Conservation (phyloP, 1,140 invertebrate species). For the Lepidurus packardi region DNA sequence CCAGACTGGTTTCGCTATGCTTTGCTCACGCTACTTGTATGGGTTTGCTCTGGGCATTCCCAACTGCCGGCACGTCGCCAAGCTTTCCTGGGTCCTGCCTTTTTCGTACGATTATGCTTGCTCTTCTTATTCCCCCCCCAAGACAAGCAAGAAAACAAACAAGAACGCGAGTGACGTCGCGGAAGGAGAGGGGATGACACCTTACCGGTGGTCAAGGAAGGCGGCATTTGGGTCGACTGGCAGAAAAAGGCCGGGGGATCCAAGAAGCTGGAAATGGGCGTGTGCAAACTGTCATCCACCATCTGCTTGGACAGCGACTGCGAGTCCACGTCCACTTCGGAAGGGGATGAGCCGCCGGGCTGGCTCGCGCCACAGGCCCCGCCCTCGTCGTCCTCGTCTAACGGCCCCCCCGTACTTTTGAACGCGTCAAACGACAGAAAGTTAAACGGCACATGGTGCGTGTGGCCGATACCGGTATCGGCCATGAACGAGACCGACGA, state of each 20-base stretch:
- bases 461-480: slow-evolving; percentile 26
- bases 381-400: slow-evolving; percentile 23
- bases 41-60: not conserved
- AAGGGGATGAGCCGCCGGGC: not conserved
- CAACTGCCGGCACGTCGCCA: slow-evolving; percentile 53
- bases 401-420: slow-evolving; percentile 17
- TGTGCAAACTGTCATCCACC: slow-evolving; percentile 52
- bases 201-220: slow-evolving; percentile 65
- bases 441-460: slow-evolving; percentile 25
- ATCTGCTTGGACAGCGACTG: not conserved
- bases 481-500: slow-evolving; percentile 28
- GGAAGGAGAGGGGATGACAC: slow-evolving; percentile 16
- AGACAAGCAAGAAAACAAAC: too few species aligned
- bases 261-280: slow-evolving; percentile 63
- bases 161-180: slow-evolving; percentile 11
- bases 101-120: too few species aligned
- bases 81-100: slow-evolving; percentile 59
- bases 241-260: slow-evolving; percentile 72
- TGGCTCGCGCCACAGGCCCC: not conserved
- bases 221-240: slow-evolving; percentile 67
- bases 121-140: too few species aligned
- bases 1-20: not conserved
- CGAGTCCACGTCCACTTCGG: not conserved
- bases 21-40: not conserved
- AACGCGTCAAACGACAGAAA: slow-evolving; percentile 30